Evolutionary conservation across 2,797 vertebrate genomes (phyloP).

Genomic region (Malurus leucopterus): DNA sequence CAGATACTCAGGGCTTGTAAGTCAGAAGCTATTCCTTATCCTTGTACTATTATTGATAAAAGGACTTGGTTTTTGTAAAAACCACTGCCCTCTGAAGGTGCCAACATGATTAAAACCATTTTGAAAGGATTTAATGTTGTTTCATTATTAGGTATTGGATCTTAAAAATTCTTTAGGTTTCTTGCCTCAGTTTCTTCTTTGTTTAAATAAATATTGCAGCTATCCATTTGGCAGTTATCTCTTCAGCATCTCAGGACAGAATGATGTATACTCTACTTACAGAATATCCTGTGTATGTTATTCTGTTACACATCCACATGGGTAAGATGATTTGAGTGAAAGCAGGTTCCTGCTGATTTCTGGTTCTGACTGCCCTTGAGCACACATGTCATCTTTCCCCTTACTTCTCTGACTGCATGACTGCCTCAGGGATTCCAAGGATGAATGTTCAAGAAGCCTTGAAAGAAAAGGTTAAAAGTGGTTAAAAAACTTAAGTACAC

Average conservation of each 20-base stretch:
- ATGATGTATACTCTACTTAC: not conserved
- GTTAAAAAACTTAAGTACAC: not conserved
- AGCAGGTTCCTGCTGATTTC: not conserved
- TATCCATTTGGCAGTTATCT: not conserved
- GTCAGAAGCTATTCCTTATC: not conserved
- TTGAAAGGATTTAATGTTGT: not conserved
- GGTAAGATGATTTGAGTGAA: not conserved
- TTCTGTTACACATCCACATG: fast-evolving
- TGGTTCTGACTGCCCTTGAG: not conserved
- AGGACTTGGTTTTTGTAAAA: not conserved
- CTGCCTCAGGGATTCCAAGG: not conserved
- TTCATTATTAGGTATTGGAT: not conserved
- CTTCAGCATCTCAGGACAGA: not conserved
- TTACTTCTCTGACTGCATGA: not conserved
- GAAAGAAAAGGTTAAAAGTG: not conserved
- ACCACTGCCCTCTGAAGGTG: not conserved
- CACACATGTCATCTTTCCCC: not conserved
- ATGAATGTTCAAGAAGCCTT: not conserved
- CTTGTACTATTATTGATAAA: not conserved
- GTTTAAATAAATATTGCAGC: not conserved
- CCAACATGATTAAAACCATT: not conserved
- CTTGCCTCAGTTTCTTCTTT: not conserved
- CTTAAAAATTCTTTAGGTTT: not conserved
- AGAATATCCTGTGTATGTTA: not conserved
- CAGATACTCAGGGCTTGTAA: not conserved